phyloP scores from a whole-genome alignment of 2,113 vertebrate species.

The Strix uralensis region DNA sequence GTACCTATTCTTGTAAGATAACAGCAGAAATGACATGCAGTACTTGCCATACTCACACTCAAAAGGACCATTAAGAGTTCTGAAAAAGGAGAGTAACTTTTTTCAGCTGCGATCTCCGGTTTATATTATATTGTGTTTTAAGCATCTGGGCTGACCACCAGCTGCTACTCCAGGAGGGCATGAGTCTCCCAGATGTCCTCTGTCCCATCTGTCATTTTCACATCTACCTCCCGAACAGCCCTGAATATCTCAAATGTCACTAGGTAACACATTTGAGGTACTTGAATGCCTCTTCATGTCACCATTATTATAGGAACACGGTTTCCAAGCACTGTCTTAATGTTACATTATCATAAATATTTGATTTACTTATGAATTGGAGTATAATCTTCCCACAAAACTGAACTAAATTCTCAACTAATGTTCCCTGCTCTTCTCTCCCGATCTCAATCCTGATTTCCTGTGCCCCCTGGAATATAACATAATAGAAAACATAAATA shows the following conservation, averaged over 20 bases:
- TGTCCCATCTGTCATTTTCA: not conserved
- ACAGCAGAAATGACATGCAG: not conserved
- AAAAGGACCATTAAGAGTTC: not conserved
- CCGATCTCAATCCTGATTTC: not conserved
- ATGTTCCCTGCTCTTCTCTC: accelerated
- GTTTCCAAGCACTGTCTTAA: not conserved
- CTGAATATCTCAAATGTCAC: not conserved
- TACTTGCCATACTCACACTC: not conserved
- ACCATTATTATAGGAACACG: not conserved
- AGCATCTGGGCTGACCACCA: not conserved
- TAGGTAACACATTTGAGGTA: not conserved
- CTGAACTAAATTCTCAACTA: not conserved
- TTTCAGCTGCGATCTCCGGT: not conserved
- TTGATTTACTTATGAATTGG: not conserved
- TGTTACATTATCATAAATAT: not conserved
- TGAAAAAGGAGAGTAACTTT: not conserved
- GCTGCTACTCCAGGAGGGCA: not conserved
- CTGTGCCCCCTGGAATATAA: no score
- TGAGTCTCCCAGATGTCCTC: accelerated
- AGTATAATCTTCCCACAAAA: not conserved
- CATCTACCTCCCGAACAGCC: not conserved
- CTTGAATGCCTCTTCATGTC: no score
- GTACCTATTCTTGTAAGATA: not conserved
- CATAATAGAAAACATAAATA: not conserved
- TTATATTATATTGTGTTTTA: accelerated